Evolutionary conservation across 2,888 invertebrate genomes (phyloP).

Genomic region (Mylabris sibirica): DNA sequence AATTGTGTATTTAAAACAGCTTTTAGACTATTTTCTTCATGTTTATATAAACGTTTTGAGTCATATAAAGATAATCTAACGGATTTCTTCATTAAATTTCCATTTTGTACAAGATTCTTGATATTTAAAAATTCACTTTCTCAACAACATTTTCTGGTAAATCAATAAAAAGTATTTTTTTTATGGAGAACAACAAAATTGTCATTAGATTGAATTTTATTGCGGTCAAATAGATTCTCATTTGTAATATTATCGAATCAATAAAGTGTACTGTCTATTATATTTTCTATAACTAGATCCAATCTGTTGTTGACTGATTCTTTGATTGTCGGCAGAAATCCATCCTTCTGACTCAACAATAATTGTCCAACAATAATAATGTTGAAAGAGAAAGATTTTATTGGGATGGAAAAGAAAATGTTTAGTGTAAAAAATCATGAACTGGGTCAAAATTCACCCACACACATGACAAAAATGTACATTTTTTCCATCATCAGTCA

Average conservation of each 20-base stretch:
- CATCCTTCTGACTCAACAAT: constrained; percentile 11
- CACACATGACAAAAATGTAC: not conserved
- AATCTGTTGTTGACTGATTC: not conserved
- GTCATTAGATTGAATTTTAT: constrained; percentile 12
- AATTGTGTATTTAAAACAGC: not conserved
- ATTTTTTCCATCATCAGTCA: not conserved
- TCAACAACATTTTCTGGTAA: not conserved
- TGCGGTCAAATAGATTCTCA: not conserved
- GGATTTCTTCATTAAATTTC: not conserved
- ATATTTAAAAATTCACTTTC: not conserved
- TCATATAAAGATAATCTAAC: not conserved
- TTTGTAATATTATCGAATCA: not conserved
- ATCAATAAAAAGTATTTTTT: not conserved
- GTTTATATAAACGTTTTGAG: not conserved
- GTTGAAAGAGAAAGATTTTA: not conserved
- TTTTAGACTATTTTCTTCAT: not conserved
- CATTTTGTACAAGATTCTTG: not conserved
- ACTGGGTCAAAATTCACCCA: not conserved
- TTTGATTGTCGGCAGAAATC: constrained; percentile 3
- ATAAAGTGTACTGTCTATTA: constrained; percentile 8
- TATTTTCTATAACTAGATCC: not conserved
- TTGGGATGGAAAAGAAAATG: no score
- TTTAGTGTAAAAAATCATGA: not conserved
- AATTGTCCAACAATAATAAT: constrained; percentile 12
- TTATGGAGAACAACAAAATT: constrained; percentile 11